A percentile compares a stretch with the other conserved stretches of the same genome.
Evolutionary conservation across 92 coral and sea anemone species (phyloP).

Genomic region (Epizoanthus rinbou): DNA sequence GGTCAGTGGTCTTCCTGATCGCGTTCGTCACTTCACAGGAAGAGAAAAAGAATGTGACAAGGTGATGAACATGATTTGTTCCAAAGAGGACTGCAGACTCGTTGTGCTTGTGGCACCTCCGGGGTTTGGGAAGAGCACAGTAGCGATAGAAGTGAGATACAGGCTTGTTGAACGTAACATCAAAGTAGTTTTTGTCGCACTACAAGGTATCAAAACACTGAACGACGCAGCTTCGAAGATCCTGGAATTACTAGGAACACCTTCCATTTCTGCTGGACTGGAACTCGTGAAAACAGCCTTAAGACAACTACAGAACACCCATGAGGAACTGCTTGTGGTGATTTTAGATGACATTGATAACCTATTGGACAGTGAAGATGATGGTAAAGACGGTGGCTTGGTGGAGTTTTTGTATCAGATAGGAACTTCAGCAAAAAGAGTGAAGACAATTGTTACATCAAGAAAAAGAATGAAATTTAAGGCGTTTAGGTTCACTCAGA

Average conservation of each 20-base stretch:
- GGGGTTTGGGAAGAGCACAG: constrained; percentile 10
- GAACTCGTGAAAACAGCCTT: constrained; percentile 2
- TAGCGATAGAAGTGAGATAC: constrained; percentile 10
- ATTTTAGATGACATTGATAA: constrained; percentile 1
- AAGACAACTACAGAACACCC: not conserved
- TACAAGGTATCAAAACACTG: constrained; percentile 8
- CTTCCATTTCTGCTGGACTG: not conserved
- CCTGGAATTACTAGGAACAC: constrained; percentile 13
- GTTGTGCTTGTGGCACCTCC: not conserved
- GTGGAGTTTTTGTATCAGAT: constrained; percentile 5
- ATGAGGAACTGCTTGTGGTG: not conserved
- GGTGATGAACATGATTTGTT: not conserved
- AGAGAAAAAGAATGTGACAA: constrained; percentile 4
- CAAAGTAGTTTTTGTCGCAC: not conserved
- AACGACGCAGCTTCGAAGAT: not conserved
- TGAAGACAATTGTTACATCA: constrained; percentile 3
- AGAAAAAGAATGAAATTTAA: not conserved
- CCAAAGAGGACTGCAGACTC: not conserved
- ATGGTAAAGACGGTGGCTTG: not conserved
- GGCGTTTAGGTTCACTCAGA: not conserved
- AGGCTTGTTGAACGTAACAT: not conserved
- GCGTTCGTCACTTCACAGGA: constrained; percentile 11
- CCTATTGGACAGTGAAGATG: constrained; percentile 5
- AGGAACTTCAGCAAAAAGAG: not conserved
- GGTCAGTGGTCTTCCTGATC: not conserved